Conservation (phyloP, 92 coral and sea anemone species). For the Parazoanthus swiftii region DNA sequence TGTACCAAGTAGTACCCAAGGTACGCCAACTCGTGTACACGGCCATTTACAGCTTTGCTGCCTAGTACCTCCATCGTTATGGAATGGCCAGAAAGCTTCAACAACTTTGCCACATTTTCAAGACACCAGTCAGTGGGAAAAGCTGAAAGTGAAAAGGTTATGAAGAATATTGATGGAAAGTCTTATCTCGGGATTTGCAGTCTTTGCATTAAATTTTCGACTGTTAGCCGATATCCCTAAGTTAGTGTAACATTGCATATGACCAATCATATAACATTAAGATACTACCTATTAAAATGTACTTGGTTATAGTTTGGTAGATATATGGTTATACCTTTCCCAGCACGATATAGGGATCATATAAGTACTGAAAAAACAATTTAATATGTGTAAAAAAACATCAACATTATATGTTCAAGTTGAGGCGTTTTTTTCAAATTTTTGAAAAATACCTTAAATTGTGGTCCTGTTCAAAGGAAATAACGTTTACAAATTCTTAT, state of each 20-base stretch:
- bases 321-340: not conserved
- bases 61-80: slow-evolving; percentile 87
- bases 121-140: slow-evolving; percentile 90
- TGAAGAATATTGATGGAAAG: not conserved
- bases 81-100: slow-evolving; percentile 84
- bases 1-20: slow-evolving; percentile 86
- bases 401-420: too few relatives aligned
- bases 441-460: too few relatives aligned
- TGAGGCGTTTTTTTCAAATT: too few relatives aligned
- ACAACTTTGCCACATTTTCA: slow-evolving; percentile 93
- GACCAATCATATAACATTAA: too few relatives aligned
- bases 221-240: not conserved
- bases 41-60: slow-evolving; percentile 95
- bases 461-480: too few relatives aligned
- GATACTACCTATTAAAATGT: too few relatives aligned
- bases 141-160: slow-evolving; percentile 44
- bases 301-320: not conserved
- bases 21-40: slow-evolving; percentile 88
- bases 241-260: too few relatives aligned
- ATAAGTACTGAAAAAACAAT: too few relatives aligned
- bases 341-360: too few relatives aligned
- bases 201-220: not conserved
- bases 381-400: too few relatives aligned
- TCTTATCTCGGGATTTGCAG: not conserved
- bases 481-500: too few relatives aligned